phyloP scores from a whole-genome alignment of 2,888 invertebrate species.

The Heteromyza rotundicornis region DNA sequence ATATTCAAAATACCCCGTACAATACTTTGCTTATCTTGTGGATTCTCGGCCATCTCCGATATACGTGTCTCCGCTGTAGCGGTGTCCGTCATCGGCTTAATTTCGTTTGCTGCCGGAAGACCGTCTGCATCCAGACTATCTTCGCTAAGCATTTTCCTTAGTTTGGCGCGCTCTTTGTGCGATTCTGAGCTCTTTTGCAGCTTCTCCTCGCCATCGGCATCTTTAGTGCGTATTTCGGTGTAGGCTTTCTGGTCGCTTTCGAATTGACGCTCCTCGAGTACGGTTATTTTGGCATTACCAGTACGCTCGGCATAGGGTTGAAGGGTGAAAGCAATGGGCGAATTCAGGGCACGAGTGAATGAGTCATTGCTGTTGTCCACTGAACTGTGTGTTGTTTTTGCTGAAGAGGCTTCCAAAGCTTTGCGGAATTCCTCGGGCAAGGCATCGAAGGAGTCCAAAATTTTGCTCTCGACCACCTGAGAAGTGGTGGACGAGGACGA shows the following conservation, averaged over 20 bases:
- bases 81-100: slow-evolving; percentile 57
- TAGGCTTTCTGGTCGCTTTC: slow-evolving; percentile 50
- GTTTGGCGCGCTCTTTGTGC: slow-evolving; percentile 43
- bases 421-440: slow-evolving; percentile 32
- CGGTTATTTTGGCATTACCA: slow-evolving; percentile 37
- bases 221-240: slow-evolving; percentile 47
- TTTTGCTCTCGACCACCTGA: slow-evolving; percentile 33
- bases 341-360: not conserved
- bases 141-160: slow-evolving; percentile 54
- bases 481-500: slow-evolving; percentile 32
- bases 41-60: slow-evolving; percentile 53
- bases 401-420: slow-evolving; percentile 15
- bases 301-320: slow-evolving; percentile 50
- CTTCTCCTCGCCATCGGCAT: slow-evolving; percentile 53
- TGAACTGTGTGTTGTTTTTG: not conserved
- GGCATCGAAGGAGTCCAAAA: slow-evolving; percentile 23
- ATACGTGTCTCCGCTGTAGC: slow-evolving; percentile 57
- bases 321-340: slow-evolving; percentile 45
- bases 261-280: slow-evolving; percentile 51
- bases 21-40: slow-evolving; percentile 62
- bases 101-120: slow-evolving; percentile 32
- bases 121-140: slow-evolving; percentile 49
- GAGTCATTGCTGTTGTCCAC: slow-evolving; percentile 12
- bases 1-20: slow-evolving; percentile 60
- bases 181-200: slow-evolving; percentile 49